Conservation (phyloP, 2,797 vertebrate genomes). For the Poeciliopsis turneri region DNA sequence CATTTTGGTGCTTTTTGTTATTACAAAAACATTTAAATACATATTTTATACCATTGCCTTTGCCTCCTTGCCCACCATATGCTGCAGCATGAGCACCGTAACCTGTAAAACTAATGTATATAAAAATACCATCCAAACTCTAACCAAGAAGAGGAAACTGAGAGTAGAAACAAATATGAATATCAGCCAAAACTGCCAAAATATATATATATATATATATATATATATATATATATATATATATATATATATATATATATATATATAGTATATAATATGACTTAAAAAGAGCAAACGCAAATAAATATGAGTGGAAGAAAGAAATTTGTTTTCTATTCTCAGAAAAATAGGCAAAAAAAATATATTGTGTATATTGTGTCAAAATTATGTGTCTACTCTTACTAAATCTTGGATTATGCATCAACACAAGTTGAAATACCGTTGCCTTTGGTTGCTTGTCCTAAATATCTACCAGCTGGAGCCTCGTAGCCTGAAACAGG, state of each 20-base stretch:
- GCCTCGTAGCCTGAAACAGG: slow-evolving; percentile 43
- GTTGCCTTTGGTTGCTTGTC: slow-evolving; percentile 55
- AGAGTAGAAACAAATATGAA: neutral
- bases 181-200: neutral
- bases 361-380: neutral
- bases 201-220: too few relatives aligned
- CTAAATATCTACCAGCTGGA: slow-evolving; percentile 39
- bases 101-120: neutral
- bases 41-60: slow-evolving; percentile 34
- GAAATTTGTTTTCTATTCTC: neutral
- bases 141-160: neutral
- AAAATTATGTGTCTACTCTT: neutral
- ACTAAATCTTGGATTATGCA: neutral
- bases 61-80: slow-evolving; percentile 30
- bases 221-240: too few relatives aligned
- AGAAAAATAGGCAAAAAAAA: neutral
- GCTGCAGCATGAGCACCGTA: slow-evolving; percentile 41
- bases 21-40: neutral
- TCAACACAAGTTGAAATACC: slow-evolving; percentile 9
- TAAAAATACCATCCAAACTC: neutral
- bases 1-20: neutral
- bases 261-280: too few relatives aligned
- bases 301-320: neutral
- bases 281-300: neutral
- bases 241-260: too few relatives aligned